Evolutionary conservation across 2,888 invertebrate genomes (phyloP).

Genomic region (Drosophila sordidula): DNA sequence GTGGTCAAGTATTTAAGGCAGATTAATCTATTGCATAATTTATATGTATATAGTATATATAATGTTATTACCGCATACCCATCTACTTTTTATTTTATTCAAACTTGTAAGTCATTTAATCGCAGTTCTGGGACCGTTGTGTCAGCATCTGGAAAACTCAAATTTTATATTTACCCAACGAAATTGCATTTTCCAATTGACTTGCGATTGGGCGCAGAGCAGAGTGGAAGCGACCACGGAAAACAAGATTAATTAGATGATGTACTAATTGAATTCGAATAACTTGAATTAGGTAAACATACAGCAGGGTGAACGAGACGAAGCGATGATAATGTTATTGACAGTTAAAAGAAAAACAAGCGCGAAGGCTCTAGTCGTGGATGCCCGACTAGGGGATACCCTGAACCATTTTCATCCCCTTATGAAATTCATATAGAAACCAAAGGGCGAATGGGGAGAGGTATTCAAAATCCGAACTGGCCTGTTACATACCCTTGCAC

Average conservation of each 20-base stretch:
- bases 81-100: too few relatives aligned
- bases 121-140: not conserved
- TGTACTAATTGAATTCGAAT: constrained; percentile 79
- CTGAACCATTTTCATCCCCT: too few relatives aligned
- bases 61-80: too few relatives aligned
- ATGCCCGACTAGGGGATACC: too few relatives aligned
- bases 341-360: constrained; percentile 43
- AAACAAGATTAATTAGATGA: constrained; percentile 73
- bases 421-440: too few relatives aligned
- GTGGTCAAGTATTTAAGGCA: too few relatives aligned
- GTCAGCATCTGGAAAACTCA: constrained; percentile 20
- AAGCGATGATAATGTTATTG: constrained; percentile 66
- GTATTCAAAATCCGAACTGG: too few relatives aligned
- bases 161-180: constrained; percentile 60
- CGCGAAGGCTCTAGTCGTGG: too few relatives aligned
- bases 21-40: too few relatives aligned
- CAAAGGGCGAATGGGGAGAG: too few relatives aligned
- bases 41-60: too few relatives aligned
- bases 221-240: constrained; percentile 26
- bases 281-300: constrained; percentile 79
- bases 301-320: constrained; percentile 7
- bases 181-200: constrained; percentile 78
- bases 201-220: constrained; percentile 49
- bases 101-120: not conserved
- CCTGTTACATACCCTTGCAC: too few relatives aligned